phyloP scores from a whole-genome alignment of 2,797 vertebrate genomes.

The Heterohyrax brucei region DNA sequence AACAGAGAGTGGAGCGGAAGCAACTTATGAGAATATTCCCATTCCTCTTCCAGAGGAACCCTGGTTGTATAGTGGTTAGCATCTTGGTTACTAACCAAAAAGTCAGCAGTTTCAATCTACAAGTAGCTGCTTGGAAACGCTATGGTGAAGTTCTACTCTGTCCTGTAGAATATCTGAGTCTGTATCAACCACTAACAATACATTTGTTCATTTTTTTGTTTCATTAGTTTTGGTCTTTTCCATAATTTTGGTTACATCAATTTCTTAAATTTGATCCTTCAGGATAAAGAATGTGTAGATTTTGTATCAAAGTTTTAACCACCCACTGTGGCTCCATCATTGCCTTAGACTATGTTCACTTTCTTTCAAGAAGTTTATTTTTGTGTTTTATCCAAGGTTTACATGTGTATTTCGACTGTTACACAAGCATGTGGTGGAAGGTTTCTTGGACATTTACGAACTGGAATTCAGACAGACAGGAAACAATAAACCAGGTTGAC shows the following conservation, averaged over 20 bases:
- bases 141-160: too few species aligned
- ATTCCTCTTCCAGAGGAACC: not conserved
- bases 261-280: not conserved
- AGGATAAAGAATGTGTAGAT: not conserved
- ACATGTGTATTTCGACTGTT: not conserved
- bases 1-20: not conserved
- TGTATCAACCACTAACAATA: too few species aligned
- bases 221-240: too few species aligned
- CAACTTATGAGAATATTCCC: not conserved
- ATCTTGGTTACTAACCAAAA: too few species aligned
- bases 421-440: not conserved
- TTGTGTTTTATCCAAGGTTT: not conserved
- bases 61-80: too few species aligned
- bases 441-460: not conserved
- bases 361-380: slow-evolving; percentile 24
- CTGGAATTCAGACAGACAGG: not conserved
- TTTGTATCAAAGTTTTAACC: not conserved
- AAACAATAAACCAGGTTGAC: not conserved
- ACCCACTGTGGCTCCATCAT: not conserved
- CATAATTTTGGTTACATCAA: not conserved
- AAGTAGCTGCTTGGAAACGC: too few species aligned
- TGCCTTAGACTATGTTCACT: not conserved
- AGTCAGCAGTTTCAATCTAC: too few species aligned
- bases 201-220: too few species aligned
- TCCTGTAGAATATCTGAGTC: too few species aligned